These are phyloP conservation scores for Porites divaricata DNA, from an alignment of 92 coral and sea anemone genomes.

Conservation along the genomic window DNA sequence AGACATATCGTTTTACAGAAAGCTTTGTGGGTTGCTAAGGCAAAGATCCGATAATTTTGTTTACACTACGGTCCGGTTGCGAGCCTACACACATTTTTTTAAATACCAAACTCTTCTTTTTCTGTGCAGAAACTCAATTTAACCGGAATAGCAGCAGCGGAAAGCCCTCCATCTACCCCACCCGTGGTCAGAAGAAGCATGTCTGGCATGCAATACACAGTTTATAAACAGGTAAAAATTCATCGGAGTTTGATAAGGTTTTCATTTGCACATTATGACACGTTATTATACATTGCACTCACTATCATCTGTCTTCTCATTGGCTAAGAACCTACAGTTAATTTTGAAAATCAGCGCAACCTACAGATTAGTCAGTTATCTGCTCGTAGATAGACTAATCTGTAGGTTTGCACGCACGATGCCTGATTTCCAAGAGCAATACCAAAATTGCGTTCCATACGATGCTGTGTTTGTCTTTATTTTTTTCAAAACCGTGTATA, in stretches of 20 bases:
- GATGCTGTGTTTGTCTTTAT: too few relatives aligned
- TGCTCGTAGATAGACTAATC: too few relatives aligned
- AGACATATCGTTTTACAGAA: too few relatives aligned
- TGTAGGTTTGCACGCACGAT: too few relatives aligned
- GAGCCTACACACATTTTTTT: background rate
- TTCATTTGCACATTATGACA: background rate
- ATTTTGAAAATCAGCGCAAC: too few relatives aligned
- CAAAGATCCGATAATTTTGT: background rate
- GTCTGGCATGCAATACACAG: conserved; percentile 77
- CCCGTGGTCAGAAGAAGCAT: conserved; percentile 77
- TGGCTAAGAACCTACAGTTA: too few relatives aligned
- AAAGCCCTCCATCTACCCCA: conserved; percentile 83
- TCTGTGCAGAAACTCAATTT: conserved; percentile 80
- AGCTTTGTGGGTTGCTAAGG: too few relatives aligned
- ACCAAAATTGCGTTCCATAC: too few relatives aligned
- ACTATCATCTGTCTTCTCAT: too few relatives aligned
- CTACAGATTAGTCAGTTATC: too few relatives aligned
- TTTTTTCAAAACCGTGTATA: too few relatives aligned
- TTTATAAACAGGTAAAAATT: conserved; percentile 87
- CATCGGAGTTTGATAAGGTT: background rate
- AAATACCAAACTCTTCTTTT: background rate
- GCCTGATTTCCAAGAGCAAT: too few relatives aligned
- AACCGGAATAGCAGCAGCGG: conserved; percentile 74
- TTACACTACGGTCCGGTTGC: background rate
- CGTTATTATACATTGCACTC: background rate